phyloP scores from a whole-genome alignment of 1,140 invertebrate species.

The Theocolax elegans region DNA sequence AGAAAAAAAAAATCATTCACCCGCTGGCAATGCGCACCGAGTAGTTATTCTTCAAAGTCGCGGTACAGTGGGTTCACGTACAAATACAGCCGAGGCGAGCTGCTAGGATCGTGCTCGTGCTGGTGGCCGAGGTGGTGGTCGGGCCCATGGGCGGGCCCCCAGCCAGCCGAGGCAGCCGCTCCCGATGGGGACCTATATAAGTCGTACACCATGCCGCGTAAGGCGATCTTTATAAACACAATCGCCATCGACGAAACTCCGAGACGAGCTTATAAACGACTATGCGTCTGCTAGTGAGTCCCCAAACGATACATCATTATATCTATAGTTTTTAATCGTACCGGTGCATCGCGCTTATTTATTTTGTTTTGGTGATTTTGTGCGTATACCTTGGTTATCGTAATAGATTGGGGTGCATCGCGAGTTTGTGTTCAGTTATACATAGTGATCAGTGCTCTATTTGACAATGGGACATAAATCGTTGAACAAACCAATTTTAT shows the following conservation, averaged over 20 bases:
- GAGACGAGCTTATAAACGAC: slow-evolving; percentile 42
- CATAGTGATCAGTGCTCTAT: too few relatives aligned
- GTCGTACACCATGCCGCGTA: slow-evolving; percentile 56
- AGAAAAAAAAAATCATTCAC: too few relatives aligned
- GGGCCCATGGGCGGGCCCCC: slow-evolving; percentile 64
- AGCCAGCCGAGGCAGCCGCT: slow-evolving; percentile 38
- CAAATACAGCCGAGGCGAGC: slow-evolving; percentile 41
- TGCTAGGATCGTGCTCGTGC: slow-evolving; percentile 27
- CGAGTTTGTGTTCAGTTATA: too few relatives aligned
- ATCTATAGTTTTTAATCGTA: background rate
- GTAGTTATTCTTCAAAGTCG: slow-evolving; percentile 57
- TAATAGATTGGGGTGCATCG: too few relatives aligned
- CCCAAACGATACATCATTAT: slow-evolving; percentile 5
- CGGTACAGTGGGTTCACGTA: slow-evolving; percentile 15
- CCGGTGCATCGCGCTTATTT: background rate
- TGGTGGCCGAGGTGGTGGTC: slow-evolving; percentile 57
- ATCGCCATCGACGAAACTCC: slow-evolving; percentile 49
- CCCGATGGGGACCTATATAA: slow-evolving; percentile 65
- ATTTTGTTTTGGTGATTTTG: too few relatives aligned
- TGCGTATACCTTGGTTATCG: too few relatives aligned
- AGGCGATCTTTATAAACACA: slow-evolving; percentile 61
- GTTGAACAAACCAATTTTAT: too few relatives aligned
- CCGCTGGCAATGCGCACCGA: too few relatives aligned
- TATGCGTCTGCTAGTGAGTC: slow-evolving; percentile 62
- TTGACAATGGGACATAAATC: too few relatives aligned